Base-by-base conservation (phyloP, 2,113 vertebrate species). In the Brachyistius frenatus region DNA sequence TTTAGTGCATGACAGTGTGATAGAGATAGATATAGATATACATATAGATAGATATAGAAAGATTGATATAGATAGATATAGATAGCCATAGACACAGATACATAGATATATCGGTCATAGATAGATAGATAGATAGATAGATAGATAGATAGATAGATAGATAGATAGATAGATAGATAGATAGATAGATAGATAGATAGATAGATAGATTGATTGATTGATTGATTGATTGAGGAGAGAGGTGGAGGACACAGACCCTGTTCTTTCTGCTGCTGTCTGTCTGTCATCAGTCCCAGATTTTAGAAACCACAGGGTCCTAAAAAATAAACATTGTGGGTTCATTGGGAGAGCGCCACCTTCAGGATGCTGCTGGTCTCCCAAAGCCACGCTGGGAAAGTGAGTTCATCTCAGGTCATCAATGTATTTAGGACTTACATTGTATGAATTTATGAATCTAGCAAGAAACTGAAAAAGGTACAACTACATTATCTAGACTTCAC, bases 261-360 rank as follows among this genome's bases (percentile, higher is more conserved):
- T 92, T 88, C 85, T 89, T 91, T 90, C 88, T 91, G 91, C 91
- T 88, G 91, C 90, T 89, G 88, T 91, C 92, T 94, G 92, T 92
- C 92, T 93, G 91, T 93, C 94, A 94, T 95, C 95, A 95, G 94
- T 95, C 94, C 95, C 95, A 95, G 94, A 95, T 95, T 95, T 95
- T 95, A 93, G 94, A 94, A 94, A 94, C 94, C 93, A 95, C 94
- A 92, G 94, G 93, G 94, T 95, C 95, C 95, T 95, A 94, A 94
- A 95, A 94, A 93, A 95, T 88, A 87, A 85, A 94, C 86, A 93
- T 93, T 94, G 6, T 95, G 88, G 91, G 86, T 95, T 94, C 91
- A 93, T 86, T 84, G 62, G 87, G 87, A 82, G 78, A 75, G 82
- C 61, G 72, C 91, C 84, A 85, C 71, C 90, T 89, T 81, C 64